Conservation (phyloP, 2,888 invertebrate genomes). For the Tolmerus cingulatus region DNA sequence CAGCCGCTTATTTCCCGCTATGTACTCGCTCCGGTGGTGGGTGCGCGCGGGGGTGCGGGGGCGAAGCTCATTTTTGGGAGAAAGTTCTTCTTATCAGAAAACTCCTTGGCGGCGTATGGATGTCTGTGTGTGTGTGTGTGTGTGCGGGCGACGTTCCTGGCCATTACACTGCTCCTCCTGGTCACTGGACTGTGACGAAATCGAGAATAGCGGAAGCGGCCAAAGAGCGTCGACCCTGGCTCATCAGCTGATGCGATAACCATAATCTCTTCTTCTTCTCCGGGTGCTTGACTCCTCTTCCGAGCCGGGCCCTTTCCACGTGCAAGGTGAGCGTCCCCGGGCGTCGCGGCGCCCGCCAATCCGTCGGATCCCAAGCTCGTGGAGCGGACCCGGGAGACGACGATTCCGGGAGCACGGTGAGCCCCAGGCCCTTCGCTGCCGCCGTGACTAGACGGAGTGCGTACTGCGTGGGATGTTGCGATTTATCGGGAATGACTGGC, state of each 20-base stretch:
- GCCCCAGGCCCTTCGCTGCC: not conserved
- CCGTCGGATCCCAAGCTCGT: not conserved
- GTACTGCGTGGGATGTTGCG: slow-evolving; percentile 32
- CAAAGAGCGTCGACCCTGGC: slow-evolving; percentile 22
- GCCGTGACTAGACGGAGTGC: slow-evolving; percentile 8
- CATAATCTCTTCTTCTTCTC: not conserved
- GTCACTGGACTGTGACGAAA: slow-evolving; percentile 49
- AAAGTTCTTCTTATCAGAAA: slow-evolving; percentile 27
- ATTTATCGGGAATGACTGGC: slow-evolving; percentile 1
- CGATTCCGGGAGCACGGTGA: not conserved
- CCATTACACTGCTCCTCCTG: slow-evolving; percentile 39
- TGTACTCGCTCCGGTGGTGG: not conserved
- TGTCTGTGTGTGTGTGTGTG: not conserved
- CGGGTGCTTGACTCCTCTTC: slow-evolving; percentile 16
- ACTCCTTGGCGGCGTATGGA: slow-evolving; percentile 3
- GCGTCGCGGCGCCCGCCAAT: not conserved
- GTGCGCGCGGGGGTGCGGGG: not conserved
- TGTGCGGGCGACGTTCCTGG: not conserved
- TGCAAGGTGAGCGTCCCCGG: slow-evolving; percentile 1
- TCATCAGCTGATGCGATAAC: slow-evolving; percentile 38
- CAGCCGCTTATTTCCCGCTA: not conserved
- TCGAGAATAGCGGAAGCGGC: slow-evolving; percentile 37
- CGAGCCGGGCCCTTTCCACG: slow-evolving; percentile 32
- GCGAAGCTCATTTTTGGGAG: slow-evolving; percentile 16
- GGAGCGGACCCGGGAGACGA: not conserved